Conservation (phyloP, 2,888 invertebrate genomes). For the Scaptomyza caliginosa region DNA sequence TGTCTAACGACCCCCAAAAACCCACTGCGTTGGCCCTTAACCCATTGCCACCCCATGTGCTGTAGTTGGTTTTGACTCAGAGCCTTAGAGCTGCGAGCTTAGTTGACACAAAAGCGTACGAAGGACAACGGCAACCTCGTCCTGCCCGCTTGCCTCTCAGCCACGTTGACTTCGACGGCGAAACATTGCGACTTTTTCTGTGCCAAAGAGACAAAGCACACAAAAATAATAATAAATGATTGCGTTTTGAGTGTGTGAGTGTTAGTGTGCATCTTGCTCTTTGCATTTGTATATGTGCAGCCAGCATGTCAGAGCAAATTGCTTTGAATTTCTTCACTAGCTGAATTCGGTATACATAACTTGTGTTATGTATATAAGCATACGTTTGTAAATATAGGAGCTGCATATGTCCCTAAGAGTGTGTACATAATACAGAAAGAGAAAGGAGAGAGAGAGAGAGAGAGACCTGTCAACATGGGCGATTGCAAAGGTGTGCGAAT, state of each 20-base stretch:
- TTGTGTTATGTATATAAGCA: too few relatives aligned
- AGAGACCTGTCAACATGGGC: conserved; percentile 21
- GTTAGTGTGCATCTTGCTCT: conserved; percentile 38
- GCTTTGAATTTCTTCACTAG: conserved; percentile 69
- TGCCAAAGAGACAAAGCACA: conserved; percentile 75
- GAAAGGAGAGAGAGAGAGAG: too few relatives aligned
- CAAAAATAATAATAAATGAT: conserved; percentile 77
- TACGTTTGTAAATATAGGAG: neutral
- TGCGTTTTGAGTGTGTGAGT: conserved; percentile 61
- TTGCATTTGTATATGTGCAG: conserved; percentile 69
- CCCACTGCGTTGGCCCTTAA: conserved; percentile 69
- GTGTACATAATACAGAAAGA: conserved; percentile 23
- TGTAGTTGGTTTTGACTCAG: conserved; percentile 38
- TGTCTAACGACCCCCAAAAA: conserved; percentile 50
- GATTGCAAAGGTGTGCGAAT: conserved; percentile 14
- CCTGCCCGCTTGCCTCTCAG: conserved; percentile 6
- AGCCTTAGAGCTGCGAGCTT: conserved; percentile 53
- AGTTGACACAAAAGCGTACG: conserved; percentile 74
- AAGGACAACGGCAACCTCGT: conserved; percentile 65
- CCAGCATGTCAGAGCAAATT: conserved; percentile 57
- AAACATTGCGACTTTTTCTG: conserved; percentile 70
- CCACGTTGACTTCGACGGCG: conserved; percentile 19
- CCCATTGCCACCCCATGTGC: conserved; percentile 65
- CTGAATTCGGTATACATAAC: conserved; percentile 41
- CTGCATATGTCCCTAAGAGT: neutral